Evolutionary conservation across 2,797 vertebrate species (phyloP).

Genomic region (Microcaecilia unicolor): DNA sequence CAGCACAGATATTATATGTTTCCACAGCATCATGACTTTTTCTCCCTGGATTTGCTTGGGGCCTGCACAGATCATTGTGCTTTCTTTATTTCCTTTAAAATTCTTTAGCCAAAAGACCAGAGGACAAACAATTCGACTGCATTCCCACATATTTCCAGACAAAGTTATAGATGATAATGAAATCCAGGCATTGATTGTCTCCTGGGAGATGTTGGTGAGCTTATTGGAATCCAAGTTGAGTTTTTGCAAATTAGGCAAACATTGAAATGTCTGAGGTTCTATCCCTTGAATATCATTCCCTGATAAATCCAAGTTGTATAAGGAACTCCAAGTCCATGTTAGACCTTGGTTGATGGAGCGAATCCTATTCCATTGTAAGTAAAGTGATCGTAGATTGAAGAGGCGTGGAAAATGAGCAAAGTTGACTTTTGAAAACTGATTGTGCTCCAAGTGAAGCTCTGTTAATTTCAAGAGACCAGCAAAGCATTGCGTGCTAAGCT

Average conservation of each 20-base stretch:
- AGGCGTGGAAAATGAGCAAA: constrained; percentile 92
- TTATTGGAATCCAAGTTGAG: constrained; percentile 96
- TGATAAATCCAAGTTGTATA: constrained; percentile 93
- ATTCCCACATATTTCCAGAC: constrained; percentile 93
- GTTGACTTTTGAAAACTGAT: constrained; percentile 96
- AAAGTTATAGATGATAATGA: constrained; percentile 89
- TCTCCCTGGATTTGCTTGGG: constrained; percentile 90
- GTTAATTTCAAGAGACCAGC: constrained; percentile 89
- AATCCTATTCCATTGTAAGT: constrained; percentile 93
- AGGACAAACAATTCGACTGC: constrained; percentile 84
- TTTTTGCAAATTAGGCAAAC: constrained; percentile 90
- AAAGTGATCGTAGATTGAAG: constrained; percentile 85
- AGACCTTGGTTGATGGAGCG: constrained; percentile 81
- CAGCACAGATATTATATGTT: constrained; percentile 76
- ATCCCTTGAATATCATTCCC: constrained; percentile 85
- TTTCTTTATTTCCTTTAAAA: constrained; percentile 89
- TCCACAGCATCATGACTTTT: constrained; percentile 86
- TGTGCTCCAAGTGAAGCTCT: constrained; percentile 93
- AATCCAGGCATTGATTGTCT: constrained; percentile 83
- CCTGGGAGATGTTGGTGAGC: constrained; percentile 87
- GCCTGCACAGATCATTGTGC: constrained; percentile 85
- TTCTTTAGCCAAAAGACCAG: constrained; percentile 86
- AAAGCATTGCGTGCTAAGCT: constrained; percentile 87
- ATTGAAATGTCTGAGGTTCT: constrained; percentile 81
- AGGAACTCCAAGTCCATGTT: constrained; percentile 92